Evolutionary conservation across 2,113 vertebrate genomes (phyloP), one percentile per base, ranked within the genome.

Genomic region (Cichladusa arquata): DNA sequence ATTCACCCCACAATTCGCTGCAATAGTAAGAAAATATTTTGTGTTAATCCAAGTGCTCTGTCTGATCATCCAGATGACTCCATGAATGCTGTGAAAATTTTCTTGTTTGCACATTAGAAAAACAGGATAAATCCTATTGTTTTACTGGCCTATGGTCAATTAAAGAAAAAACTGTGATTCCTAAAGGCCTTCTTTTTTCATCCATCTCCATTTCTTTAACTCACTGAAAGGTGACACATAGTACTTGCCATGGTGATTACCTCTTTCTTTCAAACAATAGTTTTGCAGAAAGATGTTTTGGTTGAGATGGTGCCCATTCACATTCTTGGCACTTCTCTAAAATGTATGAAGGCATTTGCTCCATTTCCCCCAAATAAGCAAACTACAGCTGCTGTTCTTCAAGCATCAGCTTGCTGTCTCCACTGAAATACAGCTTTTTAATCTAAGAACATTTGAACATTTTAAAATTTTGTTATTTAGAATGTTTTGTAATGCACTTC

Each of bases 131-230:
- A 79, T 62, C 2, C 6, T 70, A 19, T 23, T 66, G 10, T 72
- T 92, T 36, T 20, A 6, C 24, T 77, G 26, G 29, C 14, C 29
- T 44, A 1, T 8, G 19, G 26, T 61, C 24, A 87, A n/a, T 36
- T 31, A 73, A 78, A 62, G 24, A 62, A 86, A 77, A 65, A 82
- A 14, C 1, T 2, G 3, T 58, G 48, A 62, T 84, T 50, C 18
- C 28, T 23, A 54, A 72, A 77, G 29, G 16, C 6, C 25, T 69
- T 3, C 0, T 6, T 0, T 85, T 86, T 84, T 5, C 1, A n/a
- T 60, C 26, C 1, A 1, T 66, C 33, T 24, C 0, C 33, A 58
- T 73, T 81, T 78, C 28, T 71, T 85, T 73, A 67, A 45, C 29
- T 67, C 34, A 38, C 28, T 54, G 17, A 80, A 86, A 86, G 31